Percentiles rank a stretch among this genome's conserved stretches.
Evolutionary conservation across 2,888 invertebrate genomes (phyloP).

Genomic region (Ariolimax columbianus): DNA sequence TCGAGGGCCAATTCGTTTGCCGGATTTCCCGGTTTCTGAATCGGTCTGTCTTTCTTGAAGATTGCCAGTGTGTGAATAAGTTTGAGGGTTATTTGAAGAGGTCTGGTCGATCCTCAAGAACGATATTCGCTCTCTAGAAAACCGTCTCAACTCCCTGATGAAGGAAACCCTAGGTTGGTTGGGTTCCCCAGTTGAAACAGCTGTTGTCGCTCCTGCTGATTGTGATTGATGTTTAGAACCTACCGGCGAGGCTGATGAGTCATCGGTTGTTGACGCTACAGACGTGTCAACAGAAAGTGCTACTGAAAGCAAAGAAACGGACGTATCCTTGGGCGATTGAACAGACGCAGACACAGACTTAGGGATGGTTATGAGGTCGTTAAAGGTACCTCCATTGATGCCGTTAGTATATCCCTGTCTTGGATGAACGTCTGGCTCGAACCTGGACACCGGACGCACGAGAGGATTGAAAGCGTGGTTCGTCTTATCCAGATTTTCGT

Average conservation of each 20-base stretch:
- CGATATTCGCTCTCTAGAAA: conserved; percentile 21
- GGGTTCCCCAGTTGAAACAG: conserved; percentile 14
- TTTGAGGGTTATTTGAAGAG: not conserved
- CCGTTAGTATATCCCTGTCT: not conserved
- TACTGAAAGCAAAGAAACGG: not conserved
- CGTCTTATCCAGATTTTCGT: not conserved
- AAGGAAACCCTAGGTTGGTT: conserved; percentile 32
- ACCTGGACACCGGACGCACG: too few species aligned
- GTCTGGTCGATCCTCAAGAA: conserved; percentile 21
- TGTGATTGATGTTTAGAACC: not conserved
- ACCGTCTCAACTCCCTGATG: conserved; percentile 28
- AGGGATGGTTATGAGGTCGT: too few species aligned
- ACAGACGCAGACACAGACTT: not conserved
- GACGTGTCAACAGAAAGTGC: not conserved
- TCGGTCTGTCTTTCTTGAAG: not conserved
- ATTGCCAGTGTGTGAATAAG: too few species aligned
- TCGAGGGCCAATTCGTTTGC: conserved; percentile 55
- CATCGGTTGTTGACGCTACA: not conserved
- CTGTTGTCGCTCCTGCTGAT: not conserved
- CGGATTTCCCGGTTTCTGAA: not conserved
- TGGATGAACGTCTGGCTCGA: not conserved
- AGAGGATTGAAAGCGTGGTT: not conserved
- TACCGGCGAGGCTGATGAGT: not conserved
- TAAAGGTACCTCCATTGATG: not conserved
- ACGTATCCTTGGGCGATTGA: not conserved